Conservation (phyloP, 2,113 vertebrate species). For the Morone saxatilis region DNA sequence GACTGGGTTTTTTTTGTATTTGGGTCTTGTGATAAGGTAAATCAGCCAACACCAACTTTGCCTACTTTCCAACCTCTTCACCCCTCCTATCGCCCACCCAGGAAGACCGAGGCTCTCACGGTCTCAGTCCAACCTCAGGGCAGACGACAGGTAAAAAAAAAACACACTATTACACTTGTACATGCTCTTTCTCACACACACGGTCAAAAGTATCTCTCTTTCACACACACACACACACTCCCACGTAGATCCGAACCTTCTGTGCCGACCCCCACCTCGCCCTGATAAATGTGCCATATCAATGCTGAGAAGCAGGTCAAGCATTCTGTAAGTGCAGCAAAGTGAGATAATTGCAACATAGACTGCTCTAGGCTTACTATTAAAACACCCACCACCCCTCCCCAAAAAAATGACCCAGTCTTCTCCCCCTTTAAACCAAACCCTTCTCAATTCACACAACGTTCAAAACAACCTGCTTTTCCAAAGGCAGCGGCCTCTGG, state of each 20-base stretch:
- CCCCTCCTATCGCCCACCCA: conserved; percentile 55
- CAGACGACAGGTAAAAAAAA: conserved; percentile 42
- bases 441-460: background rate
- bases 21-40: conserved; percentile 59
- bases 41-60: conserved; percentile 42
- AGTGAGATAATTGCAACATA: conserved; percentile 71
- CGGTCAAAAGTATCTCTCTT: conserved; percentile 21
- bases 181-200: conserved; percentile 39
- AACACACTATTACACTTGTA: conserved; percentile 21
- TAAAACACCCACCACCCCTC: conserved; percentile 32
- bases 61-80: conserved; percentile 36
- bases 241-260: conserved; percentile 26
- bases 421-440: conserved; percentile 12
- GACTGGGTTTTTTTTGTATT: background rate
- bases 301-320: conserved; percentile 79
- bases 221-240: conserved; percentile 26
- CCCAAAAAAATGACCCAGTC: background rate
- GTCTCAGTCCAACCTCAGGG: conserved; percentile 20
- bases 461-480: conserved; percentile 37
- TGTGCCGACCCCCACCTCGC: conserved; percentile 37
- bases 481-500: conserved; percentile 11
- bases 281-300: conserved; percentile 72
- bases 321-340: conserved; percentile 76
- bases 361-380: conserved; percentile 52
- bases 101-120: conserved; percentile 30